These are phyloP conservation scores for Lithophane semibrunnea DNA, from an alignment of 2,888 invertebrate genomes.

Conservation along the genomic window DNA sequence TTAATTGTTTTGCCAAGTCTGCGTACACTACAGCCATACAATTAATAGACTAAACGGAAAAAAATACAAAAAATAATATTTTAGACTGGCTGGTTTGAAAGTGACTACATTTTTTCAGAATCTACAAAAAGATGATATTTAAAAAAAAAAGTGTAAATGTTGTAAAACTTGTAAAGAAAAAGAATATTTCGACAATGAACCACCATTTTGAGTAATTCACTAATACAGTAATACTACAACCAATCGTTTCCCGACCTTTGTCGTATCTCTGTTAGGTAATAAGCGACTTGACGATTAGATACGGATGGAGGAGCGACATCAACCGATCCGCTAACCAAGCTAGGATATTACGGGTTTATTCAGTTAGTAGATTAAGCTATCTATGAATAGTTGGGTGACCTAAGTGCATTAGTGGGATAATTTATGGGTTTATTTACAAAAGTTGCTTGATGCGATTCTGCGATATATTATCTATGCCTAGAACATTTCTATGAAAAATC, in stretches of 20 bases:
- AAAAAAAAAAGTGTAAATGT: background rate
- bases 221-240: background rate
- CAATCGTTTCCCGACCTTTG: background rate
- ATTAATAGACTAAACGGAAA: too few relatives aligned
- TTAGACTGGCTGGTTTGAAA: background rate
- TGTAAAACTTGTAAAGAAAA: background rate
- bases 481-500: too few relatives aligned
- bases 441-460: too few relatives aligned
- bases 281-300: slow-evolving; percentile 26
- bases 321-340: slow-evolving; percentile 27
- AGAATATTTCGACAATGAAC: background rate
- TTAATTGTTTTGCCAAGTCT: too few relatives aligned
- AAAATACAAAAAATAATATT: too few relatives aligned
- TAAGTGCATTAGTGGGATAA: background rate
- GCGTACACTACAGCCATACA: too few relatives aligned
- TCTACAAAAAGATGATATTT: background rate
- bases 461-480: too few relatives aligned
- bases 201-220: background rate
- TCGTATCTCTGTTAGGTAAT: background rate
- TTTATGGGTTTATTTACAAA: background rate
- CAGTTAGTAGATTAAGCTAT: slow-evolving; percentile 5
- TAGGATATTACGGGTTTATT: slow-evolving; percentile 20
- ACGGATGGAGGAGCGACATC: slow-evolving; percentile 16
- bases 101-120: background rate
- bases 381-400: background rate